Conservation (phyloP, 2,797 vertebrate species). For the Mycteria americana region DNA sequence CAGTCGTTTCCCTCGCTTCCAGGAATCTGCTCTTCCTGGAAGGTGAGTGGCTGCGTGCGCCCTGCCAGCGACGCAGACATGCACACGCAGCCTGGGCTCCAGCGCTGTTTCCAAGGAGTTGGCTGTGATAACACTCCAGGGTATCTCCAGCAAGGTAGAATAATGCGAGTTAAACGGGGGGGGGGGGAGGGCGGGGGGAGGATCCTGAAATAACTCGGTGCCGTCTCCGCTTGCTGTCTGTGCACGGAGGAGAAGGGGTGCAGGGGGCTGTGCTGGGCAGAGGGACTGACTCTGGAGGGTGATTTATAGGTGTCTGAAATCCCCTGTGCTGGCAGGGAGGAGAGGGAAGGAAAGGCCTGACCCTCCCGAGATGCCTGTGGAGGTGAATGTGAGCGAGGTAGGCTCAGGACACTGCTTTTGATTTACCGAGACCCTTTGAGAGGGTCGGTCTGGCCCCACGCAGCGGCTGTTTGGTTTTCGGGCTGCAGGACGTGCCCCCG, state of each 20-base stretch:
- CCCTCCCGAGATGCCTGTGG: not conserved
- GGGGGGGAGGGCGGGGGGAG: conserved; percentile 3
- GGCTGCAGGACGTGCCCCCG: not conserved
- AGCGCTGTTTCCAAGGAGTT: conserved; percentile 77
- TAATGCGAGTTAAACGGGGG: conserved; percentile 73
- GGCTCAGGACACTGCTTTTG: not conserved
- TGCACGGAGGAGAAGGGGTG: not conserved
- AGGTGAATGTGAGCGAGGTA: not conserved
- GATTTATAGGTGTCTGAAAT: not conserved
- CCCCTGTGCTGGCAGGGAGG: not conserved
- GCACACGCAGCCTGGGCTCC: conserved; percentile 73
- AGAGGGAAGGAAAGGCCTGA: not conserved
- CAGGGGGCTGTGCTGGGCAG: not conserved
- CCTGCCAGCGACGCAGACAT: conserved; percentile 75
- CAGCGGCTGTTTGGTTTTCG: not conserved
- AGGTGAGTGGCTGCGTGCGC: conserved; percentile 77
- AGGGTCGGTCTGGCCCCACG: not conserved
- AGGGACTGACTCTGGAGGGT: not conserved
- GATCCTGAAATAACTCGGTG: conserved; percentile 55
- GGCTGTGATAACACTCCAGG: conserved; percentile 72
- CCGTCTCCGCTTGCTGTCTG: not conserved
- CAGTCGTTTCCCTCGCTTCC: conserved; percentile 76
- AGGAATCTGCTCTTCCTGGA: conserved; percentile 80
- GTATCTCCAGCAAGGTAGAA: conserved; percentile 76
- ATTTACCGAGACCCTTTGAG: rapidly evolving